A percentile compares a stretch with the other conserved stretches of the same genome.
These are phyloP conservation scores for Callosobruchus maculatus DNA, from an alignment of 2,888 invertebrate species.

Conservation along the genomic window DNA sequence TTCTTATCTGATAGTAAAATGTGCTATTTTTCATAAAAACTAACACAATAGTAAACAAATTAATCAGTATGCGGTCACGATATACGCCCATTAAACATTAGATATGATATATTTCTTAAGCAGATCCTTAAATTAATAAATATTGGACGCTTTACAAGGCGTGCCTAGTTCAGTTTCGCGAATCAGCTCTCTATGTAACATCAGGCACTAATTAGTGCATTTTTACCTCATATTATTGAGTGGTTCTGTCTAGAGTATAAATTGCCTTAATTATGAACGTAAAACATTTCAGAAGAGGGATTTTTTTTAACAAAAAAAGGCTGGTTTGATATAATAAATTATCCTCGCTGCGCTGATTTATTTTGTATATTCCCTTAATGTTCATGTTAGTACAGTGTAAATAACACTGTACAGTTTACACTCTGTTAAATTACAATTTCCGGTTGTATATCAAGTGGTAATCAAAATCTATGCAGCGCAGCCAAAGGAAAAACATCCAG, in stretches of 20 bases:
- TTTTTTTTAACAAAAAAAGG: conserved; percentile 6
- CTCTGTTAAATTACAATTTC: conserved; percentile 32
- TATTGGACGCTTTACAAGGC: background rate
- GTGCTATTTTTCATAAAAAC: too few relatives aligned
- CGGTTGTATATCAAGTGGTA: conserved; percentile 32
- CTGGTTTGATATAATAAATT: conserved; percentile 15
- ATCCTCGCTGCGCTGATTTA: conserved; percentile 23
- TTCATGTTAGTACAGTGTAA: conserved; percentile 37
- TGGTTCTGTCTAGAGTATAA: conserved; percentile 5
- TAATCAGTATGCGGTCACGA: too few relatives aligned
- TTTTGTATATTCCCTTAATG: conserved; percentile 31
- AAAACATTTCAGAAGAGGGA: conserved; percentile 5
- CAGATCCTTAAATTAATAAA: too few relatives aligned
- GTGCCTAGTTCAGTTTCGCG: background rate
- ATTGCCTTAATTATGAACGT: conserved; percentile 10
- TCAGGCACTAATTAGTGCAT: conserved; percentile 1
- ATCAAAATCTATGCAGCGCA: conserved; percentile 30
- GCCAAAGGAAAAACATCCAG: background rate
- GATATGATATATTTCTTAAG: too few relatives aligned
- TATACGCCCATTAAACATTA: too few relatives aligned
- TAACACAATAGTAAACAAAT: too few relatives aligned
- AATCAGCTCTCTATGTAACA: background rate
- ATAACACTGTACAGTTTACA: conserved; percentile 36
- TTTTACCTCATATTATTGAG: background rate
- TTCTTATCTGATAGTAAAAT: too few relatives aligned